These are phyloP conservation scores for Cynodonichthys magdalenae DNA, from an alignment of 2,797 vertebrate species.

Conservation along the genomic window DNA sequence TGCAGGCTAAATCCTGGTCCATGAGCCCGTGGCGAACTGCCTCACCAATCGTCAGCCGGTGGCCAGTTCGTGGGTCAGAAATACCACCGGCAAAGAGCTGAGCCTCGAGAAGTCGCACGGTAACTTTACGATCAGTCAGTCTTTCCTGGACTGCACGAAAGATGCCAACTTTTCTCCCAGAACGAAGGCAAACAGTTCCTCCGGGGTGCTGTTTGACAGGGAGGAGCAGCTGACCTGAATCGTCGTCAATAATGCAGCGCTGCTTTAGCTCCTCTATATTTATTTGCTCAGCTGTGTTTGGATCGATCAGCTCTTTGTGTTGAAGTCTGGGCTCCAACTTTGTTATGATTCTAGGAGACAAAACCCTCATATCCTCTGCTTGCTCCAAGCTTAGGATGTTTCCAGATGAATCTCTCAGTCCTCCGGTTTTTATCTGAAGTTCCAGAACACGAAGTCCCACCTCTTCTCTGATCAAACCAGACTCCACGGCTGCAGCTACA, in stretches of 20 bases:
- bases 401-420: slow-evolving; percentile 69
- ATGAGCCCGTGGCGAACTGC: slow-evolving; percentile 86
- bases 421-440: slow-evolving; percentile 83
- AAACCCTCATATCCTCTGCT: slow-evolving; percentile 76
- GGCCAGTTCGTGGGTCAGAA: slow-evolving; percentile 89
- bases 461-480: slow-evolving; percentile 82
- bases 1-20: slow-evolving; percentile 90
- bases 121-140: slow-evolving; percentile 88
- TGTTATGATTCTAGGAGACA: slow-evolving; percentile 69
- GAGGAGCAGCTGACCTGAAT: slow-evolving; percentile 85
- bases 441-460: slow-evolving; percentile 88
- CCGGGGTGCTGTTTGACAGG: slow-evolving; percentile 89
- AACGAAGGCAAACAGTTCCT: slow-evolving; percentile 87
- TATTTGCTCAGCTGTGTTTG: slow-evolving; percentile 91
- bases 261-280: slow-evolving; percentile 83
- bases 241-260: slow-evolving; percentile 82
- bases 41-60: slow-evolving; percentile 85
- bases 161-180: slow-evolving; percentile 88
- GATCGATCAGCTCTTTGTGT: slow-evolving; percentile 87
- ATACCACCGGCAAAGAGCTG: slow-evolving; percentile 97
- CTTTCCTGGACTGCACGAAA: slow-evolving; percentile 91
- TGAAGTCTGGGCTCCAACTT: slow-evolving; percentile 79
- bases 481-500: slow-evolving; percentile 81
- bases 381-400: slow-evolving; percentile 80
- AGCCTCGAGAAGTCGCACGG: slow-evolving; percentile 87